Evolutionary conservation across 2,113 vertebrate genomes (phyloP).

Genomic region (Labrus mixtus): DNA sequence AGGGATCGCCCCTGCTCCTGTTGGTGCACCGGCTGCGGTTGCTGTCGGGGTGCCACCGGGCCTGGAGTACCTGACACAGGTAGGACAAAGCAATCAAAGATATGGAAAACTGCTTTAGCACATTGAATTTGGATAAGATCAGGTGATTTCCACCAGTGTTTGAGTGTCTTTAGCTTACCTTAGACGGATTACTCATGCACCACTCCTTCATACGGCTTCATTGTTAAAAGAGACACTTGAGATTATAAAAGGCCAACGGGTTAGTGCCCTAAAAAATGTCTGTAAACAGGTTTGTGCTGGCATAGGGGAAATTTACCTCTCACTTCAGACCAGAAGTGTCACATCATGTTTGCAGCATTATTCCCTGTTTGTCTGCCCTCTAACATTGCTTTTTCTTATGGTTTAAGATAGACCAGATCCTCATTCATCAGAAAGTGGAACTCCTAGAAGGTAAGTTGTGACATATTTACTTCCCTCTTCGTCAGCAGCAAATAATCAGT

Average conservation of each 20-base stretch:
- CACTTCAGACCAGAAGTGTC: background rate
- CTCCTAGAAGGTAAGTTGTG: constrained; percentile 86
- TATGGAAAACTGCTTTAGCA: background rate
- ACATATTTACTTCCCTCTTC: background rate
- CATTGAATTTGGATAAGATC: background rate
- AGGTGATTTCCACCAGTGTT: background rate
- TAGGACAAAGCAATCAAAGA: constrained; percentile 45
- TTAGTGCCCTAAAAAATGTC: too few relatives aligned
- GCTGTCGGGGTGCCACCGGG: constrained; percentile 85
- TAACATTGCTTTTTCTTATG: background rate
- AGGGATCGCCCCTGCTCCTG: constrained; percentile 55
- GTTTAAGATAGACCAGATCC: constrained; percentile 89
- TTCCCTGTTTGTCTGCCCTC: background rate
- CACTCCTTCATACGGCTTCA: background rate
- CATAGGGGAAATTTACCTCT: too few relatives aligned
- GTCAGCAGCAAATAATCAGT: background rate
- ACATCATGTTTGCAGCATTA: background rate
- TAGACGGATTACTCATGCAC: background rate
- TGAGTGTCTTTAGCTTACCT: background rate
- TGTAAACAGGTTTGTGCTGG: background rate
- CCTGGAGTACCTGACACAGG: constrained; percentile 90
- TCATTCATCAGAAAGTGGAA: constrained; percentile 92
- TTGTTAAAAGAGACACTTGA: background rate
- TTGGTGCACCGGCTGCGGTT: constrained; percentile 12
- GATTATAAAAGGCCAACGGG: background rate